A percentile compares a stretch with the other conserved stretches of the same genome.
Conservation (phyloP, 2,888 invertebrate species). For the Prosopocoilus inquinatus region DNA sequence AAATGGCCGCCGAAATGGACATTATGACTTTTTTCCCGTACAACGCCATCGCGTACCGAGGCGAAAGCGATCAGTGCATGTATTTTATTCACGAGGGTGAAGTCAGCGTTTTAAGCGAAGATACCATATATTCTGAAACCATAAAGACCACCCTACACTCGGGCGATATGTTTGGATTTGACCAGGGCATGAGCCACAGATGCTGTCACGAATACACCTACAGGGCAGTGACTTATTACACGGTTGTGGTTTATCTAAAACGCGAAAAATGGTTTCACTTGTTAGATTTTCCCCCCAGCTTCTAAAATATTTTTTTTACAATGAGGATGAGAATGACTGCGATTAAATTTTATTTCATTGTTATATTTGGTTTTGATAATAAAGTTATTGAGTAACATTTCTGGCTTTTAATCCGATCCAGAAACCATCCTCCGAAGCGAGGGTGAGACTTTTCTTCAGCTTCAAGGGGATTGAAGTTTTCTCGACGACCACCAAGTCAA, state of each 20-base stretch:
- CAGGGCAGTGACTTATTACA: slow-evolving; percentile 24
- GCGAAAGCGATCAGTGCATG: slow-evolving; percentile 34
- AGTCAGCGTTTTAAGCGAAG: slow-evolving; percentile 28
- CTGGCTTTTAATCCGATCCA: slow-evolving; percentile 12
- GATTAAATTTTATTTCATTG: too few relatives aligned
- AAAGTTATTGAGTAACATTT: not conserved
- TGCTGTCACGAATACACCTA: slow-evolving; percentile 32
- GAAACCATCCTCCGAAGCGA: slow-evolving; percentile 1
- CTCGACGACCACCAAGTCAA: slow-evolving; percentile 32
- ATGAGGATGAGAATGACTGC: not conserved
- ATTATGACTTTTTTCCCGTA: slow-evolving; percentile 30
- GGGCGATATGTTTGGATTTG: slow-evolving; percentile 30
- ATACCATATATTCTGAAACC: slow-evolving; percentile 25
- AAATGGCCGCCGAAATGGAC: slow-evolving; percentile 28
- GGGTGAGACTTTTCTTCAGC: not conserved
- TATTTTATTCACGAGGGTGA: slow-evolving; percentile 36
- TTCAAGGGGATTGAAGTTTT: slow-evolving; percentile 27
- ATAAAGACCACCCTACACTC: slow-evolving; percentile 18
- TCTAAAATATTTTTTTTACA: slow-evolving; percentile 12
- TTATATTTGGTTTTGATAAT: too few relatives aligned
- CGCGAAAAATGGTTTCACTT: slow-evolving; percentile 17
- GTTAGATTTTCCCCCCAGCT: slow-evolving; percentile 16
- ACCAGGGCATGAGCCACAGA: slow-evolving; percentile 26
- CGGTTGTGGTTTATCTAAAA: slow-evolving; percentile 9
- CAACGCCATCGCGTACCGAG: slow-evolving; percentile 29